Percentiles rank a stretch among this genome's conserved stretches.
phyloP scores from a whole-genome alignment of 1,140 invertebrate species.

The Drosophila triauraria region DNA sequence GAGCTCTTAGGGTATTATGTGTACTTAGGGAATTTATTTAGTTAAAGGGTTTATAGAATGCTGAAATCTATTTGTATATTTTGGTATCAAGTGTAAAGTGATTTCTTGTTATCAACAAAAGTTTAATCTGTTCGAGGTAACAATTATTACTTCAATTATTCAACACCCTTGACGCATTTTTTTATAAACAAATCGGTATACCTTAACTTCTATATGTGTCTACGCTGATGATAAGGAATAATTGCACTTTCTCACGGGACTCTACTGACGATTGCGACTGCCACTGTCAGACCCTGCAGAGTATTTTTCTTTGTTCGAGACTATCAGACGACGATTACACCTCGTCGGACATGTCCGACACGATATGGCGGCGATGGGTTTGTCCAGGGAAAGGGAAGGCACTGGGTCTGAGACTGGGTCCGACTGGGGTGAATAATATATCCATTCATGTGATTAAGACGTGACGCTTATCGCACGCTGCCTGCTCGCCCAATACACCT shows the following conservation, averaged over 20 bases:
- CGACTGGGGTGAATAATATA: constrained; percentile 26
- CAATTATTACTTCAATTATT: neutral
- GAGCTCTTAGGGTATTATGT: neutral
- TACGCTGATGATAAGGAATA: constrained; percentile 23
- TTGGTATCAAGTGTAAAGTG: too few species aligned
- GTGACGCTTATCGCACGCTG: constrained; percentile 56
- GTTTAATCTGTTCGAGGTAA: too few species aligned
- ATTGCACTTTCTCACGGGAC: constrained; percentile 50
- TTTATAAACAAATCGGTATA: neutral
- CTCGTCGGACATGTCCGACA: constrained; percentile 47
- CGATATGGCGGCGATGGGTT: constrained; percentile 24
- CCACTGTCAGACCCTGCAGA: constrained; percentile 2
- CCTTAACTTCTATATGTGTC: neutral
- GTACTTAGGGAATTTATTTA: neutral
- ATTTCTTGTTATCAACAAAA: too few species aligned
- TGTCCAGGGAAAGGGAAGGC: neutral
- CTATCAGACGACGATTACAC: constrained; percentile 23
- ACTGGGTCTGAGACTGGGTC: neutral
- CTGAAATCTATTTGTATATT: too few species aligned
- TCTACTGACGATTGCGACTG: neutral
- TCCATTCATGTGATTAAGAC: constrained; percentile 66
- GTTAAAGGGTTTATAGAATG: neutral
- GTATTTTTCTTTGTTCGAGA: constrained; percentile 10
- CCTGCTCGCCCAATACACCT: constrained; percentile 47
- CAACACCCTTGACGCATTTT: constrained; percentile 3